Conservation (phyloP, 2,113 vertebrate species). For the Spilogale gracilis region DNA sequence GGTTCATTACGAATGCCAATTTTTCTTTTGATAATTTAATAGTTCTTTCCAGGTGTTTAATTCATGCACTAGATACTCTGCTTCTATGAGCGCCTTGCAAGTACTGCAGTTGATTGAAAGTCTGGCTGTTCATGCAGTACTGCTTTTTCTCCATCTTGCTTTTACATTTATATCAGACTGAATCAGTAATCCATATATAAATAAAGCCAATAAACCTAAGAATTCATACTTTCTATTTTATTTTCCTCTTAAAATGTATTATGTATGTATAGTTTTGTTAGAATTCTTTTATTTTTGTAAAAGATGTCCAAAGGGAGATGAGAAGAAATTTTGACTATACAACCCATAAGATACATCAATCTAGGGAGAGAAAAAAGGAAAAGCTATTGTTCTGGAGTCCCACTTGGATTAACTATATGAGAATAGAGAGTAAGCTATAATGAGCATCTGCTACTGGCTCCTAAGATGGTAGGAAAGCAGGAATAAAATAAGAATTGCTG, state of each 20-base stretch:
- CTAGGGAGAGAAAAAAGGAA: background rate
- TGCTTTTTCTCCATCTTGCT: background rate
- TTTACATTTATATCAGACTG: background rate
- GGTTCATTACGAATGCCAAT: background rate
- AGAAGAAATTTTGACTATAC: background rate
- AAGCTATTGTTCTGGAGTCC: background rate
- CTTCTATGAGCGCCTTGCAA: background rate
- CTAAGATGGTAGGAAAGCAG: background rate
- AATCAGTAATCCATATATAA: background rate
- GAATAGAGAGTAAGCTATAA: background rate
- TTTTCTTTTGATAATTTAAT: background rate
- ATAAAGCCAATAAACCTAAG: background rate
- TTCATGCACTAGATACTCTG: background rate
- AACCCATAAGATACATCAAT: background rate
- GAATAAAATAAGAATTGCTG: slow-evolving; percentile 41
- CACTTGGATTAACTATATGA: background rate
- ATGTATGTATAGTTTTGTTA: background rate
- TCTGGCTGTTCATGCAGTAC: background rate
- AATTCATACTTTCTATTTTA: background rate
- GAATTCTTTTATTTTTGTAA: background rate
- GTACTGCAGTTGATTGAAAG: background rate
- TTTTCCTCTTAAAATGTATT: background rate
- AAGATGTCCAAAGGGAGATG: background rate
- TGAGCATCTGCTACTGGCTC: background rate
- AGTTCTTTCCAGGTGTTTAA: background rate